Base-by-base conservation (phyloP, 2,113 vertebrate species). In the Stigmatopora nigra region DNA sequence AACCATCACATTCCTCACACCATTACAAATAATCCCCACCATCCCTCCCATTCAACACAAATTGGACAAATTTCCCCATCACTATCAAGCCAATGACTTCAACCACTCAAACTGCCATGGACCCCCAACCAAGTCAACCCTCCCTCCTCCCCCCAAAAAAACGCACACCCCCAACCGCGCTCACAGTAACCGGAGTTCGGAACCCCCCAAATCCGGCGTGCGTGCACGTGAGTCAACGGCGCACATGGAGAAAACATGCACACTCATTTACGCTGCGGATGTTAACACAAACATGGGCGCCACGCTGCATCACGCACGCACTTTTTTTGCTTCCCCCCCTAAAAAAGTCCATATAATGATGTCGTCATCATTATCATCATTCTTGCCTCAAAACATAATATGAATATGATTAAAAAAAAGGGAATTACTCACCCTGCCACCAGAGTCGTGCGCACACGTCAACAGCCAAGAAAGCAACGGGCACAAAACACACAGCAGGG, bases 371-470 rank as follows among this genome's bases (percentile, higher is more conserved):
- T 15, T 13, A 14, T 31, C 25, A 31, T 31, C 25, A 67, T 61
- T 45, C 62, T 17, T 56, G 66, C 22, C 57, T 70, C 71, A 59
- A 69, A 53, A 20, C 14, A 56, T 22, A 31, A 49, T 49, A 48
- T 63, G 46, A 3, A 48, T 20, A 22, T 63, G 31, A 31, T n/a
- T n/a, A n/a, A 13, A 31, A 10, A 14, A 51, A 46, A 13, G 22
- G 25, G 45, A 59, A 59, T 70, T 73, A 84, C 88, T 88, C 77
- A 89, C 89, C 80, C 71, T 87, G 82, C 68, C 82, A 77, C 79
- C 46, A 61, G 77, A 87, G 80, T 84, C 83, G 88, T 83, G 87
- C 78, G 80, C 77, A 75, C 81, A 79, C 81, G 83, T 79, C 82
- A 81, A 78, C 67, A 71, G 76, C 64, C 66, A 77, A 81, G 75